Base-by-base conservation (phyloP, 2,113 vertebrate species). In the Lethenteron reissneri region DNA sequence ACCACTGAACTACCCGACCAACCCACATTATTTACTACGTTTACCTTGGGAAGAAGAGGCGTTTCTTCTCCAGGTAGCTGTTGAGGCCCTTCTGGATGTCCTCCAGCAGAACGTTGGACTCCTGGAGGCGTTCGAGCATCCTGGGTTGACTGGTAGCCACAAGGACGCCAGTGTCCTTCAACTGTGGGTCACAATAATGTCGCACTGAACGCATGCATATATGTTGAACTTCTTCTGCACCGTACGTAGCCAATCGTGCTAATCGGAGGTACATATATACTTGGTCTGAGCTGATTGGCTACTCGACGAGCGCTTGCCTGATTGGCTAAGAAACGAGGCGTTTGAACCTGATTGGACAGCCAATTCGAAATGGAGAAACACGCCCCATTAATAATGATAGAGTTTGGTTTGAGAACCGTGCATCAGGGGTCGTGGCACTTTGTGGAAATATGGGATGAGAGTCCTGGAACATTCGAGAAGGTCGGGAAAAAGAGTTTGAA, bases 1-100 rank as follows among this genome's bases (percentile, higher is more conserved):
- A 41, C 41, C 41, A 1, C 41, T 41, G 41, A 41, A 5, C 41
- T 41, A 41, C 5, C 41, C 41, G 41, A 41, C 41, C 41, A 41
- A 5, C 41, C 41, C 41, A 7, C 41, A 41, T 41, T 41, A 41
- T 41, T 41, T 41, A 41, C 4, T 41, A 41, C 6, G 21, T 69
- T 76, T 83, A 90, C 87, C 87, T 88, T 78, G 85, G 84, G 71
- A 86, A 86, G 80, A 80, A 86, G 0, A 84, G 79, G 72, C 84
- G 83, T 78, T 88, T 92, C 74, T 85, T 84, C 75, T 95, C 89
- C 76, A 94, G 77, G 76, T 94, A 94, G 58, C 79, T 80, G 79
- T 90, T 94, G 57, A 95, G 81, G 7, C 85, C 84, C 70, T 79
- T 85, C 13, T 86, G 85, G 76, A 95, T 87, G 9, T 88, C 86